Percentiles rank a stretch among this genome's conserved stretches.
Evolutionary conservation across 92 coral and sea anemone species (phyloP).

Genomic region (Epizoanthus stellaris): DNA sequence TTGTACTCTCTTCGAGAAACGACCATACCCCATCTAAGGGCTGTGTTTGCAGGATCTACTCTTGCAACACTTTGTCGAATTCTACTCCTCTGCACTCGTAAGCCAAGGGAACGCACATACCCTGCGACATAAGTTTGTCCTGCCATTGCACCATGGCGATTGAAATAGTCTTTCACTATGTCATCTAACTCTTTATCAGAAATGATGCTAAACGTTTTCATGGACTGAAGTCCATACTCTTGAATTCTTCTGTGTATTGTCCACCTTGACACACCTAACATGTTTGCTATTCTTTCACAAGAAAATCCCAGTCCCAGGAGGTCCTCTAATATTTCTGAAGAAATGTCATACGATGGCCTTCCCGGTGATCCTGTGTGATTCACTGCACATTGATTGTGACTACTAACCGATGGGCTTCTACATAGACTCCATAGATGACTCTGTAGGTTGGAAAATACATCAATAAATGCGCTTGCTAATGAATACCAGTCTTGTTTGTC

Average conservation of each 20-base stretch:
- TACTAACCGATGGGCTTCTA: conserved; percentile 3
- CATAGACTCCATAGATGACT: conserved; percentile 5
- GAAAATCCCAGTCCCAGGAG: conserved; percentile 15
- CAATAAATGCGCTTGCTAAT: conserved; percentile 3
- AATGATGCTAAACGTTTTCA: background rate
- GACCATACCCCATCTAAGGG: too few relatives aligned
- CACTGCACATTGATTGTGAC: conserved; percentile 13
- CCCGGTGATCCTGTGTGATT: conserved; percentile 19
- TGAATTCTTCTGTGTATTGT: conserved; percentile 4
- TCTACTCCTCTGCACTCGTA: too few relatives aligned
- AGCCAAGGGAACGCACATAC: too few relatives aligned
- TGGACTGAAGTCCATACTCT: background rate
- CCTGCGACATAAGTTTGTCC: background rate
- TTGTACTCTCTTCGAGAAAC: too few relatives aligned
- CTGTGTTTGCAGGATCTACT: too few relatives aligned
- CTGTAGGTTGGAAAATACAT: conserved; percentile 1
- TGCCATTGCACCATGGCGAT: background rate
- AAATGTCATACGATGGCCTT: conserved; percentile 9
- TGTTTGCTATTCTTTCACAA: background rate
- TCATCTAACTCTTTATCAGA: background rate
- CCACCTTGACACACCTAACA: conserved; percentile 15
- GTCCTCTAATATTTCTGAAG: conserved; percentile 20
- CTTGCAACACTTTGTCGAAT: too few relatives aligned
- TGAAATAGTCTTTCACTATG: conserved; percentile 1
- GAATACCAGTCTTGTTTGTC: conserved; percentile 19